A percentile compares a stretch with the other conserved stretches of the same genome.
phyloP scores from a whole-genome alignment of 1,140 invertebrate species.

The Pissodes strobi region DNA sequence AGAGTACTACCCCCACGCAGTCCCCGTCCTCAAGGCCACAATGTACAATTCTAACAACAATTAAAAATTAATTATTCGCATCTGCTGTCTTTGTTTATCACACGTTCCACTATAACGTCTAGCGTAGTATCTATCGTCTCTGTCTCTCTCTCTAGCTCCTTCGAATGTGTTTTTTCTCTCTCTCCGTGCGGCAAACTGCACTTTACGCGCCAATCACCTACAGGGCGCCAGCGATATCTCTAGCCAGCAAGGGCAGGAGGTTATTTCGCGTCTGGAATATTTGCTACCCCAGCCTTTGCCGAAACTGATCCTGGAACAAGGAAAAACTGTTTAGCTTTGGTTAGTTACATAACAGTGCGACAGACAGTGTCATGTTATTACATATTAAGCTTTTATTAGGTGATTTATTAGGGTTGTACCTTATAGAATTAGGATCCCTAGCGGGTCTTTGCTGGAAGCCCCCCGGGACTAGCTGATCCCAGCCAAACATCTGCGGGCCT shows the following conservation, averaged over 20 bases:
- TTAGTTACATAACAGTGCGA: no score
- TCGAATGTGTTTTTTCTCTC: background rate
- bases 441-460: conserved; percentile 64
- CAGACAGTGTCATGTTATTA: no score
- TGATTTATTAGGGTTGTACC: conserved; percentile 7
- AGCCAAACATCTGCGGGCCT: conserved; percentile 50
- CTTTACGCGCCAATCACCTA: conserved; percentile 63
- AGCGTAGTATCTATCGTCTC: no score
- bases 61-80: conserved; percentile 16
- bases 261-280: conserved; percentile 79
- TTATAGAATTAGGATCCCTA: conserved; percentile 74
- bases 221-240: conserved; percentile 80
- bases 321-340: conserved; percentile 3
- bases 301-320: conserved; percentile 73
- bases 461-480: conserved; percentile 46
- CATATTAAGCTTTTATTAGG: background rate
- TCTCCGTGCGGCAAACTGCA: background rate
- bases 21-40: background rate
- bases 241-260: conserved; percentile 88
- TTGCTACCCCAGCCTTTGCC: conserved; percentile 90
- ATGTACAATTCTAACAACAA: background rate
- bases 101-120: conserved; percentile 11
- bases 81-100: conserved; percentile 17
- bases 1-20: background rate
- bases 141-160: background rate